Conservation (phyloP, 2,113 vertebrate species). For the Oryzias curvinotus region DNA sequence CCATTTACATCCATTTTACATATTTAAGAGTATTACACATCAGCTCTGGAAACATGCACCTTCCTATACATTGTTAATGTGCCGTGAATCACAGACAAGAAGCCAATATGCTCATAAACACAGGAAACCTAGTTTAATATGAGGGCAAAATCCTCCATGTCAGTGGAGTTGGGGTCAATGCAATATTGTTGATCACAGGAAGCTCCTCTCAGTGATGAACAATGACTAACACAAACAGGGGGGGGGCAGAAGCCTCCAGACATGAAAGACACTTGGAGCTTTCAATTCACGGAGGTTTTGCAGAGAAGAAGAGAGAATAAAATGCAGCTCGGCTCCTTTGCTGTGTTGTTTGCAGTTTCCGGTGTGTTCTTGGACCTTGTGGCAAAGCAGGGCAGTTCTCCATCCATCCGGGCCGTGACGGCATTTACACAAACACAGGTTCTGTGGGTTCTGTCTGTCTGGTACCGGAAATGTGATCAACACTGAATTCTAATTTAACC, state of each 20-base stretch:
- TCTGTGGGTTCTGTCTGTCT: constrained; percentile 10
- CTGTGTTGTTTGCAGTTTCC: constrained; percentile 72
- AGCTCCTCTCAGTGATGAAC: constrained; percentile 71
- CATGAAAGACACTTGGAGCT: constrained; percentile 64
- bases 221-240: constrained; percentile 75
- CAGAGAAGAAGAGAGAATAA: constrained; percentile 25
- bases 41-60: constrained; percentile 26
- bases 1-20: constrained; percentile 29
- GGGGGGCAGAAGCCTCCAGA: constrained; percentile 49
- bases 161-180: constrained; percentile 71
- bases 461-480: constrained; percentile 1
- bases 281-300: constrained; percentile 69
- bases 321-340: constrained; percentile 55
- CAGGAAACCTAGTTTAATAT: constrained; percentile 76
- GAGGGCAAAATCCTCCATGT: constrained; percentile 54
- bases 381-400: constrained; percentile 44
- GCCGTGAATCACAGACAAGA: constrained; percentile 55
- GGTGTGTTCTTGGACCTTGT: constrained; percentile 51
- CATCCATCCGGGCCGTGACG: constrained; percentile 37
- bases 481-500: no score
- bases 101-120: constrained; percentile 64
- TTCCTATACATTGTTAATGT: constrained; percentile 69
- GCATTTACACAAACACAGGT: constrained; percentile 29
- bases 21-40: constrained; percentile 62
- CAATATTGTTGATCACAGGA: constrained; percentile 82